Base-by-base conservation (phyloP, 2,797 vertebrate genomes). In the Propithecus perrieri region DNA sequence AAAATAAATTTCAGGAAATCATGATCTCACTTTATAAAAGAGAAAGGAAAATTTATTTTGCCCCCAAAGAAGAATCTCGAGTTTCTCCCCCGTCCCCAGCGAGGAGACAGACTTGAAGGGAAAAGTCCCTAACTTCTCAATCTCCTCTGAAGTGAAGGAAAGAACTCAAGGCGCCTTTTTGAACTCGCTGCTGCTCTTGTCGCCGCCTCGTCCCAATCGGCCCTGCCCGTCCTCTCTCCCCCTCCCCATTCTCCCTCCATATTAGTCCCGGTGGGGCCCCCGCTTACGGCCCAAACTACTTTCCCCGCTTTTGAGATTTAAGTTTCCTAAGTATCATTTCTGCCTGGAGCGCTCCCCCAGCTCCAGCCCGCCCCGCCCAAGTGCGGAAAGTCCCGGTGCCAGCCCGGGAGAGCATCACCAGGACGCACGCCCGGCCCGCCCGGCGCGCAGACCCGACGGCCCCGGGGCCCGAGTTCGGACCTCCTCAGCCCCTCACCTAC, bases 401-500 rank as follows among this genome's bases (percentile, higher is more conserved):
- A 5, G 9, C 95, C 61, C 12, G 17, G 38, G 53, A 67, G 50
- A 53, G 93, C 94, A 93, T 85, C 89, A 67, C 94, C 69, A 0
- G 72, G 92, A 67, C 78, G 11, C 80, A 1, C 33, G 55, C 87
- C 13, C 7, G 4, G 65, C 41, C 69, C 18, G 46, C 41, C 53
- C 69, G n/a, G 4, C 63, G 28, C 89, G 55, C 85, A 61, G n/a
- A 48, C 48, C 61, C 5, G 4, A n/a, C 4, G 75, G 50, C 59
- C 50, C 43, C 35, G 35, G 57, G 35, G 86, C 48, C 57, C 33
- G 38, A 14, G 69, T 22, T 17, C 59, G 48, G 71, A 80, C 83
- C 90, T 15, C 72, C 28, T 4, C 72, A 15, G 86, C 86, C 93
- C 89, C 75, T 35, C 95, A 90, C 98, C 89, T 98, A 99, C 98